Base-by-base conservation (phyloP, 2,113 vertebrate genomes). In the Otolemur garnettii region DNA sequence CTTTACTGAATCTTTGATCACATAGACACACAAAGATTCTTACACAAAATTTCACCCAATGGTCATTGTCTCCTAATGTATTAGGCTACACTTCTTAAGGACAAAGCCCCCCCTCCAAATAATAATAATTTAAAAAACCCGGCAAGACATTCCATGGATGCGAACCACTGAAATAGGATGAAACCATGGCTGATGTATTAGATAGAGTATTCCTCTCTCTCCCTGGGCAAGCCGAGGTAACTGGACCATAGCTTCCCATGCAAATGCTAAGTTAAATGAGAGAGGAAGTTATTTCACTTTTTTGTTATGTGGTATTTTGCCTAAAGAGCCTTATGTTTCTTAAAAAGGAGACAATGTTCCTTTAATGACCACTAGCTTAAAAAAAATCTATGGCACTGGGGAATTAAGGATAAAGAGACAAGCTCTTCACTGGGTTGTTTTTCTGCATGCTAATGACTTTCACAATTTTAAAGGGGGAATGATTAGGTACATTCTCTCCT, bases 401-500 rank as follows among this genome's bases (percentile, higher is more conserved):
- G 92, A 98, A 95, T 95, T 97, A 82, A 86, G 96, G 94, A 97
- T 96, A 98, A 97, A 98, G 64, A 97, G 96, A 97, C 38, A 95
- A 74, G 28, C 68, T 98, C 84, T 94, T 98, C 97, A 96, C 55
- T 80, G 74, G 15, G 33, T 91, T 96, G 91, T 89, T 97, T 97
- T 92, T 77, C 87, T 90, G 21, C 77, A 97, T 90, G 68, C 93
- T 98, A 98, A 98, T 96, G 93, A 96, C 97, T 75, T 96, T 95
- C 66, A 86, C 97, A 96, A 97, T 98, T 98, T 98, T 98, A 97
- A 91, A 94, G 93, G 87, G 96, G 90, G 96, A 97, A 98, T 93
- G 92, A 92, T 97, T 97, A 98, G 68, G 85, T 87, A 91, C 15
- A 95, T 93, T 97, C 75, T 89, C 80, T 96, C 64, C 66, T 93